Conservation (phyloP, 2,113 vertebrate genomes). For the Narcine bancroftii region DNA sequence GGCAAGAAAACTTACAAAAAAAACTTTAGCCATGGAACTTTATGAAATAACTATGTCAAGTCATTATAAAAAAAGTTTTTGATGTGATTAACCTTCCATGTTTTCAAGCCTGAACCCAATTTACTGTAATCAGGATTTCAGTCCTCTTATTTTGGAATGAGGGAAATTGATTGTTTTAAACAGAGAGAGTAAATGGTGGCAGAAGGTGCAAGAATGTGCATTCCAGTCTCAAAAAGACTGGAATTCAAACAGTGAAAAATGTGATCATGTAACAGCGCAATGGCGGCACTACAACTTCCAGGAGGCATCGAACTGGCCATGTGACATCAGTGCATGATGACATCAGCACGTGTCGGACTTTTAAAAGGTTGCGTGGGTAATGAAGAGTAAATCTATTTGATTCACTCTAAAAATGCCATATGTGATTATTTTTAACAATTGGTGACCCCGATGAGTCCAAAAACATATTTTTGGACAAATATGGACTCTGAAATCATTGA, state of each 20-base stretch:
- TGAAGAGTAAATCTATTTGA: too few relatives aligned
- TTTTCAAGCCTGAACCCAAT: neutral
- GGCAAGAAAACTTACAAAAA: neutral
- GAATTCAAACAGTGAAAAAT: slow-evolving; percentile 58
- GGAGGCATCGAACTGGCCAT: too few relatives aligned
- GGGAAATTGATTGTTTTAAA: neutral
- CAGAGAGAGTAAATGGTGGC: neutral
- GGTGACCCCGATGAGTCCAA: too few relatives aligned
- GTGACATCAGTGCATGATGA: too few relatives aligned
- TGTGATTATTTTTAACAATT: too few relatives aligned
- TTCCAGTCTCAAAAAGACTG: slow-evolving; percentile 47
- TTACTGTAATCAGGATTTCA: neutral
- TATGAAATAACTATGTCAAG: neutral
- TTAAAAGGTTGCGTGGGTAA: too few relatives aligned
- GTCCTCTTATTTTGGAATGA: neutral
- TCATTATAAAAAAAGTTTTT: neutral
- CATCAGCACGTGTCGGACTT: too few relatives aligned
- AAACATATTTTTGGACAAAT: too few relatives aligned
- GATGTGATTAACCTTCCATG: neutral
- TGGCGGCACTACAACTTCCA: too few relatives aligned
- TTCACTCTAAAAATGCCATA: too few relatives aligned
- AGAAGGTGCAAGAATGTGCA: neutral
- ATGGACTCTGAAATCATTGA: too few relatives aligned
- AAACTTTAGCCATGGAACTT: neutral
- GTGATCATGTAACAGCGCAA: too few relatives aligned